Percentiles rank a stretch among this genome's conserved stretches.
Evolutionary conservation across 1,140 invertebrate species (phyloP).

Genomic region (Conus ventricosus): DNA sequence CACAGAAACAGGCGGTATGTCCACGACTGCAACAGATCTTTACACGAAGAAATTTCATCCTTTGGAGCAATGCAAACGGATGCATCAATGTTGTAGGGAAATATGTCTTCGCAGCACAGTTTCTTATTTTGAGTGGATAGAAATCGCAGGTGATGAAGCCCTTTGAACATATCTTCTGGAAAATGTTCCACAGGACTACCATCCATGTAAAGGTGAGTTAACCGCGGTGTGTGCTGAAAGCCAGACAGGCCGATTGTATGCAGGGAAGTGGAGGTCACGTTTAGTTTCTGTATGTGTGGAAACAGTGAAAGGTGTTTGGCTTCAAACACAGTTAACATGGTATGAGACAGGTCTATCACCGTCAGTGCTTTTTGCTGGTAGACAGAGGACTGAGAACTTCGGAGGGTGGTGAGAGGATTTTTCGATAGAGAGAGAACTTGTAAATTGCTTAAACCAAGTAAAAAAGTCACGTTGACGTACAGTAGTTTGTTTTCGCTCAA

Average conservation of each 20-base stretch:
- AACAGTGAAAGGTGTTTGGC: background rate
- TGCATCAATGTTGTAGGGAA: background rate
- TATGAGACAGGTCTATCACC: constrained; percentile 6
- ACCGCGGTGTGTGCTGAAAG: constrained; percentile 22
- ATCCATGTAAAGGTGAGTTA: constrained; percentile 32
- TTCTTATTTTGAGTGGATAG: constrained; percentile 39
- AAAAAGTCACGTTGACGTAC: background rate
- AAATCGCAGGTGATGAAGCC: constrained; percentile 6
- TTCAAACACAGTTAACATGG: background rate
- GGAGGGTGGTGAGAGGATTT: background rate
- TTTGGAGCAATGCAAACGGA: constrained; percentile 41
- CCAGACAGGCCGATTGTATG: background rate
- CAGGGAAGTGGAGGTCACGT: background rate
- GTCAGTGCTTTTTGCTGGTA: background rate
- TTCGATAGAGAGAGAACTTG: constrained; percentile 19
- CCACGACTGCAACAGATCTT: constrained; percentile 47
- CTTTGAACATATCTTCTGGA: constrained; percentile 32
- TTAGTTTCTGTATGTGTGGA: constrained; percentile 14
- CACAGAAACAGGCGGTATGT: constrained; percentile 46
- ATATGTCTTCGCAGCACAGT: constrained; percentile 49
- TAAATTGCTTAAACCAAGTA: constrained; percentile 22
- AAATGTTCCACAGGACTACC: constrained; percentile 34
- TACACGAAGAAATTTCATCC: constrained; percentile 55
- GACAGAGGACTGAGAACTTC: background rate
- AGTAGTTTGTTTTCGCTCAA: background rate